Conservation (phyloP, 2,888 invertebrate genomes). For the Ennomos erosarius region DNA sequence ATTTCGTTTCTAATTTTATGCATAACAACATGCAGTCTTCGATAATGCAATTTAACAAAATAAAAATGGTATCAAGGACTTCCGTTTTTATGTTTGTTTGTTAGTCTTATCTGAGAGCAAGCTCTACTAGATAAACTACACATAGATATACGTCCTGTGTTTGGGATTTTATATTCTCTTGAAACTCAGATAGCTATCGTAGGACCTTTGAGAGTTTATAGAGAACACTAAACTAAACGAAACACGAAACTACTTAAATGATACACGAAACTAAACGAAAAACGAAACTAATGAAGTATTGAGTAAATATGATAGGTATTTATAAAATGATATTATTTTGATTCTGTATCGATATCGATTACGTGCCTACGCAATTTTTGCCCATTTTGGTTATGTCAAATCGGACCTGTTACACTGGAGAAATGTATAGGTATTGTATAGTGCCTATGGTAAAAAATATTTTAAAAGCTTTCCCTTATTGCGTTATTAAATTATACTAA, state of each 20-base stretch:
- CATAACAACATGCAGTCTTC: no score
- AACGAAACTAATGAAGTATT: no score
- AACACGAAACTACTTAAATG: no score
- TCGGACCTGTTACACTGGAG: not conserved
- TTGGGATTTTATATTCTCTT: constrained; percentile 3
- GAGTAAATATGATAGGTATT: no score
- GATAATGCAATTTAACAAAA: no score
- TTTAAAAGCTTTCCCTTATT: not conserved
- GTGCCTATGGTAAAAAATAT: no score
- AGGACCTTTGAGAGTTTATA: constrained; percentile 4
- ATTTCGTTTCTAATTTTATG: no score
- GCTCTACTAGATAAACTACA: constrained; percentile 24
- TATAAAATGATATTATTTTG: no score
- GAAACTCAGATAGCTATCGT: not conserved
- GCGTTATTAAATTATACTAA: constrained; percentile 25
- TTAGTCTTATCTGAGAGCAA: constrained; percentile 23
- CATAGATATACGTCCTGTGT: constrained; percentile 29
- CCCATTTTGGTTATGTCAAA: not conserved
- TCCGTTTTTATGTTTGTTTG: constrained; percentile 12
- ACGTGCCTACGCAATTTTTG: no score
- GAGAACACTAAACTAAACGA: no score
- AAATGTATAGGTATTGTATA: no score
- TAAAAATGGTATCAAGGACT: not conserved
- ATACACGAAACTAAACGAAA: no score
- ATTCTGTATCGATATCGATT: not conserved